Conservation (phyloP, 2,888 invertebrate genomes). For the Caenorhabditis drosophilae region DNA sequence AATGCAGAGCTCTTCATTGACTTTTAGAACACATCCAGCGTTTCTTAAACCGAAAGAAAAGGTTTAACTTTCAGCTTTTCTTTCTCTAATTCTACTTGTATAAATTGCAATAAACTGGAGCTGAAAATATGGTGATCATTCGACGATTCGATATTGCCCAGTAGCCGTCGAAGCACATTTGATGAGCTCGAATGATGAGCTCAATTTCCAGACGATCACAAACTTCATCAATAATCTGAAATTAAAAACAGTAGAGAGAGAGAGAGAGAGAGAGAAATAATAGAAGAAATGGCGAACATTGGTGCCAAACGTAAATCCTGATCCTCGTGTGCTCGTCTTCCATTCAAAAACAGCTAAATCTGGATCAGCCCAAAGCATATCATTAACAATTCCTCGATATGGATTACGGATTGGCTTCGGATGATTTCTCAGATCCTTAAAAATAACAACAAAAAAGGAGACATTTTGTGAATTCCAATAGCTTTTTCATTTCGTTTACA, state of each 20-base stretch:
- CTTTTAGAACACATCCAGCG: constrained; percentile 44
- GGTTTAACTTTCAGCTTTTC: background rate
- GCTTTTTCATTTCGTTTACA: constrained; percentile 15
- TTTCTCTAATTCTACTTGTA: constrained; percentile 14
- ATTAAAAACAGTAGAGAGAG: too few relatives aligned
- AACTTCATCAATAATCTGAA: constrained; percentile 43
- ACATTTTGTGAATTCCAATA: background rate
- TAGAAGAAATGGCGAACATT: too few relatives aligned
- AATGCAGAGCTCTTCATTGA: constrained; percentile 31
- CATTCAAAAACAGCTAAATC: constrained; percentile 47
- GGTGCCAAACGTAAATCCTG: constrained; percentile 52
- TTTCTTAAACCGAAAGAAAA: constrained; percentile 19
- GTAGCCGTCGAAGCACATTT: constrained; percentile 55
- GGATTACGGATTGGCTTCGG: constrained; percentile 42
- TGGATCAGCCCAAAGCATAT: constrained; percentile 58
- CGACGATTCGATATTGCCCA: constrained; percentile 42
- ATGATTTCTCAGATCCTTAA: constrained; percentile 24
- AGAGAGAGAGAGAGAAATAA: too few relatives aligned
- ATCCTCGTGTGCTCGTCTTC: constrained; percentile 49
- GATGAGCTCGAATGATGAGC: constrained; percentile 49
- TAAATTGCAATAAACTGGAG: constrained; percentile 52
- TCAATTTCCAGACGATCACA: constrained; percentile 43
- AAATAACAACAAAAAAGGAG: background rate
- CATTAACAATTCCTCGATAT: constrained; percentile 52
- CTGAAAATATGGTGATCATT: constrained; percentile 52